phyloP scores from a whole-genome alignment of 1,140 invertebrate species.

The Drosophila leontia region DNA sequence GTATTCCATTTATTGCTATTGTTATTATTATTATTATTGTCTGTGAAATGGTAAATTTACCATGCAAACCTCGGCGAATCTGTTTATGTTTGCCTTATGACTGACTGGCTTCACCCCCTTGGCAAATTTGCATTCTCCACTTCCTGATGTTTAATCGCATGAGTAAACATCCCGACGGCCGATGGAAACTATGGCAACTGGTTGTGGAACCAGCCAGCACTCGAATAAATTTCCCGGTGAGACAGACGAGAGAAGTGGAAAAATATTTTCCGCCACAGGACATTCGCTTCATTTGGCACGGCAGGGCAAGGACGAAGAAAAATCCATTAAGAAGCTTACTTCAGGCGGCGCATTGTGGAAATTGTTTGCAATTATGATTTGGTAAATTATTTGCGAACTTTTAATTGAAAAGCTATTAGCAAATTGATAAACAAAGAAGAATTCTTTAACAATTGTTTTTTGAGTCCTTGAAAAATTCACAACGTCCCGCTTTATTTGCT shows the following conservation, averaged over 20 bases:
- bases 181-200: constrained; percentile 27
- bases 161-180: constrained; percentile 14
- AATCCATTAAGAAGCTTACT: constrained; percentile 40
- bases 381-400: constrained; percentile 54
- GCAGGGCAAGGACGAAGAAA: neutral
- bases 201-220: neutral
- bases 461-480: neutral
- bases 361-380: constrained; percentile 61
- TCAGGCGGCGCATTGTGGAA: constrained; percentile 4
- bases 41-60: constrained; percentile 45
- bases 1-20: constrained; percentile 30
- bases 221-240: constrained; percentile 23
- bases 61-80: constrained; percentile 25
- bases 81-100: constrained; percentile 33
- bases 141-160: constrained; percentile 36
- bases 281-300: constrained; percentile 24
- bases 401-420: constrained; percentile 57
- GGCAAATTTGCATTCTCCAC: constrained; percentile 12
- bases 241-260: constrained; percentile 3
- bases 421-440: constrained; percentile 18
- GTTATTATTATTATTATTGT: constrained; percentile 24
- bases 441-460: neutral
- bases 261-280: neutral
- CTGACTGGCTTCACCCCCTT: constrained; percentile 32
- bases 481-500: neutral